Conservation (phyloP, 2,888 invertebrate species). For the Linyphia triangularis region DNA sequence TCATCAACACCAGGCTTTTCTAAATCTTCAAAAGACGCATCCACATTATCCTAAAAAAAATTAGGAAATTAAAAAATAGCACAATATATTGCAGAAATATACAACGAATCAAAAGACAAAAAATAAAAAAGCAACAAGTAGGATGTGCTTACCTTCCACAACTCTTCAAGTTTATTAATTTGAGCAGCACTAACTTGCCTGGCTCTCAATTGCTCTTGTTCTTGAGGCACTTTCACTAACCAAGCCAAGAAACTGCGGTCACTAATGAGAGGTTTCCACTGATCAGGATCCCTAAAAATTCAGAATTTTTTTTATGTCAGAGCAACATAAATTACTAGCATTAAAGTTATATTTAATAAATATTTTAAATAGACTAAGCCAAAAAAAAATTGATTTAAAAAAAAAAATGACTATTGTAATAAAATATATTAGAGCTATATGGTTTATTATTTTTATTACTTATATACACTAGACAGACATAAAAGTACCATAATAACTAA, state of each 20-base stretch:
- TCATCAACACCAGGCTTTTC: constrained; percentile 99
- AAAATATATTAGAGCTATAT: no score
- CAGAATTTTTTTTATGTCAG: background rate
- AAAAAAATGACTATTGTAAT: background rate
- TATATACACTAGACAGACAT: no score
- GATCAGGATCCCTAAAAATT: constrained; percentile 88
- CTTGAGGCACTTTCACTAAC: constrained; percentile 98
- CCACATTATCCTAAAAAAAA: constrained; percentile 88
- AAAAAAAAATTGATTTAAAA: no score
- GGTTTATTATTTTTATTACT: background rate
- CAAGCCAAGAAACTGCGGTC: constrained; percentile 97
- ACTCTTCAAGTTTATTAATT: constrained; percentile 97
- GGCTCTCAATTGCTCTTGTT: constrained; percentile 96
- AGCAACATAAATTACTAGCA: background rate
- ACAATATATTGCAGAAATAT: background rate
- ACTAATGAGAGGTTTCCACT: constrained; percentile 98
- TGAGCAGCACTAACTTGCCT: constrained; percentile 98
- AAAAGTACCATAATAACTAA: no score
- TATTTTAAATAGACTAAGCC: no score
- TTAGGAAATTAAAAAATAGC: background rate
- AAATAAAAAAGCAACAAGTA: background rate
- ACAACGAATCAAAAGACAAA: background rate
- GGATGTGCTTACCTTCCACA: constrained; percentile 87
- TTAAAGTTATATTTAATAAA: no score
- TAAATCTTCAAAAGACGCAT: constrained; percentile 98